These are phyloP conservation scores for Micromesistius poutassou DNA, from an alignment of 2,797 vertebrate species.

Conservation along the genomic window DNA sequence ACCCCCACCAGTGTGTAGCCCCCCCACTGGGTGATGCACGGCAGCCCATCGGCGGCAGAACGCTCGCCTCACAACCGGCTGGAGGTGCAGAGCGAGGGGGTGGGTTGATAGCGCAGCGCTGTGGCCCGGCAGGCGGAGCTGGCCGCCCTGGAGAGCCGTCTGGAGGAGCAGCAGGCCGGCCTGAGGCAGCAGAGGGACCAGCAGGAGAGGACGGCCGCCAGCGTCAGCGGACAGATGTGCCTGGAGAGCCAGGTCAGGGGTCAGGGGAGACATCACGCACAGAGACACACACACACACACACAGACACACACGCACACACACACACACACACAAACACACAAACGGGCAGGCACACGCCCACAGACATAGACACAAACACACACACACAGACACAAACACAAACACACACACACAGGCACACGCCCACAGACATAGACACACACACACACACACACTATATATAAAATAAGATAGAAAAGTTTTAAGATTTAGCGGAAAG, in stretches of 20 bases:
- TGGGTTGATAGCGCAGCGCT: slow-evolving; percentile 12
- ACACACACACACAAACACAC: neutral
- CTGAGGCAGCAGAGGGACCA: slow-evolving; percentile 86
- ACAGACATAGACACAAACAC: neutral
- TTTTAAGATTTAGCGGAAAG: too few relatives aligned
- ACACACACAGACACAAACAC: neutral
- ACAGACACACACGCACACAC: neutral
- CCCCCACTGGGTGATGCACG: too few relatives aligned
- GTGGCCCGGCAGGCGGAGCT: slow-evolving; percentile 81
- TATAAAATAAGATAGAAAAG: too few relatives aligned
- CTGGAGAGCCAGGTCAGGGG: slow-evolving; percentile 93
- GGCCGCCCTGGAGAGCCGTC: slow-evolving; percentile 78
- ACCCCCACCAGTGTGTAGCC: too few relatives aligned
- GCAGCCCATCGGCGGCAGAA: too few relatives aligned
- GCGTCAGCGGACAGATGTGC: slow-evolving; percentile 95
- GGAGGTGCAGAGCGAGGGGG: too few relatives aligned
- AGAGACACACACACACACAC: neutral
- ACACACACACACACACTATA: neutral
- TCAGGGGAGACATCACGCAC: slow-evolving; percentile 42
- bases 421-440: too few relatives aligned
- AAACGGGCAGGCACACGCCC: neutral
- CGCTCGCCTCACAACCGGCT: too few relatives aligned
- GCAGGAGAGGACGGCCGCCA: slow-evolving; percentile 87
- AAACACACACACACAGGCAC: neutral
- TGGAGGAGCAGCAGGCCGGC: slow-evolving; percentile 79